A percentile compares a stretch with the other conserved stretches of the same genome.
Evolutionary conservation across 2,113 vertebrate species (phyloP).

Genomic region (Archilochus colubris): DNA sequence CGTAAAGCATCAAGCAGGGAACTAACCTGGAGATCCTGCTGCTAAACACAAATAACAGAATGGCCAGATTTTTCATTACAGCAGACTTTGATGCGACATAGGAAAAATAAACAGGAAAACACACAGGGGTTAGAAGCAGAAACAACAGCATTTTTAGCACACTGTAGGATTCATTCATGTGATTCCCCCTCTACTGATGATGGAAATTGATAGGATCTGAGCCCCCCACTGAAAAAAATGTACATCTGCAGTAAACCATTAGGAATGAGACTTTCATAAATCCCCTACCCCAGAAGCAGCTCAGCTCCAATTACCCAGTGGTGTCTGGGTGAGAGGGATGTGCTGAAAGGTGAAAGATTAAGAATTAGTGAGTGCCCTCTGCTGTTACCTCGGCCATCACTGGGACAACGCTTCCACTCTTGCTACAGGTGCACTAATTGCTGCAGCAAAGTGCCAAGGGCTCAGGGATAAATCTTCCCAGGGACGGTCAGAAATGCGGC

Average conservation of each 20-base stretch:
- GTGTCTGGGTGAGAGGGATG: background rate
- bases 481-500: background rate
- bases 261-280: background rate
- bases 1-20: slow-evolving; percentile 22
- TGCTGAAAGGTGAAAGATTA: background rate
- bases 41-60: slow-evolving; percentile 49
- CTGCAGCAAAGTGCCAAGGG: background rate
- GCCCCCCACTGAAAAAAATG: background rate
- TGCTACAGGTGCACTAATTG: background rate
- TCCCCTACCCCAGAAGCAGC: background rate
- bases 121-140: background rate
- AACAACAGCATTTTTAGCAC: background rate
- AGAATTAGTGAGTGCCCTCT: slow-evolving; percentile 62
- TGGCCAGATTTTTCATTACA: background rate
- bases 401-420: background rate
- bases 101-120: background rate
- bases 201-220: background rate
- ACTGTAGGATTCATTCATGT: background rate
- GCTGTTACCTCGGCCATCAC: background rate
- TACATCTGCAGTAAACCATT: background rate
- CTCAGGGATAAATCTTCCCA: background rate
- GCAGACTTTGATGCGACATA: background rate
- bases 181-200: background rate
- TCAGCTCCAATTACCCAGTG: background rate
- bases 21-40: slow-evolving; percentile 46